Evolutionary conservation across 2,888 invertebrate genomes (phyloP).

Genomic region (Pocota personata): DNA sequence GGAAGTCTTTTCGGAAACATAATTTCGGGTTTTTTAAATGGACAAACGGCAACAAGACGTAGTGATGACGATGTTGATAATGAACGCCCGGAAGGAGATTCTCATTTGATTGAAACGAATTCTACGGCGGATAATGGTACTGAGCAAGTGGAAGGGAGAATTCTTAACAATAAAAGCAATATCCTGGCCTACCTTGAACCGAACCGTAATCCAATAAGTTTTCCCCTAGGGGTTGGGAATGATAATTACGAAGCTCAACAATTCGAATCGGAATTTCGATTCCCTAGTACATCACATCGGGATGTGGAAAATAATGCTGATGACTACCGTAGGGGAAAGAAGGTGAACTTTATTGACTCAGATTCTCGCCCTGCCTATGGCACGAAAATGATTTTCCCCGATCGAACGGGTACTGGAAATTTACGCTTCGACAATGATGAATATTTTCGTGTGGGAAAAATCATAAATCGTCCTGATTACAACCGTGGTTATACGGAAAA

Average conservation of each 20-base stretch:
- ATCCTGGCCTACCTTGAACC: slow-evolving; percentile 58
- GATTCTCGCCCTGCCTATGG: slow-evolving; percentile 74
- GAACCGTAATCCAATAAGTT: slow-evolving; percentile 62
- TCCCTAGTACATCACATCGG: slow-evolving; percentile 51
- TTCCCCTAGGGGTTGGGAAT: slow-evolving; percentile 36
- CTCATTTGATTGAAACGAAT: slow-evolving; percentile 76
- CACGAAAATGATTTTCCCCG: slow-evolving; percentile 83
- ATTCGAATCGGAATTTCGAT: slow-evolving; percentile 67
- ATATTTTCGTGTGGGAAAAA: slow-evolving; percentile 78
- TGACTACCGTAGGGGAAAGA: slow-evolving; percentile 74
- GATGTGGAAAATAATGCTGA: slow-evolving; percentile 56
- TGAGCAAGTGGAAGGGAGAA: slow-evolving; percentile 44
- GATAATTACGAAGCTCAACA: slow-evolving; percentile 61
- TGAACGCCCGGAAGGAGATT: slow-evolving; percentile 74
- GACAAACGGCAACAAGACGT: slow-evolving; percentile 69
- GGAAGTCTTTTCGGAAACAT: slow-evolving; percentile 80
- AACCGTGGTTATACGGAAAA: slow-evolving; percentile 74
- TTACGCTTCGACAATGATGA: slow-evolving; percentile 82
- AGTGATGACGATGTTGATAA: slow-evolving; percentile 76
- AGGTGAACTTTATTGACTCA: slow-evolving; percentile 76
- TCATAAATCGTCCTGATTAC: slow-evolving; percentile 78
- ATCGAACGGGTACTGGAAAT: slow-evolving; percentile 84
- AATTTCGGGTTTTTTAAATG: slow-evolving; percentile 79
- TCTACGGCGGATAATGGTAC: slow-evolving; percentile 42
- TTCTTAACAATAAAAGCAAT: slow-evolving; percentile 68